Base-by-base conservation (phyloP, 1,140 invertebrate genomes). In the Drosophila nikananu region DNA sequence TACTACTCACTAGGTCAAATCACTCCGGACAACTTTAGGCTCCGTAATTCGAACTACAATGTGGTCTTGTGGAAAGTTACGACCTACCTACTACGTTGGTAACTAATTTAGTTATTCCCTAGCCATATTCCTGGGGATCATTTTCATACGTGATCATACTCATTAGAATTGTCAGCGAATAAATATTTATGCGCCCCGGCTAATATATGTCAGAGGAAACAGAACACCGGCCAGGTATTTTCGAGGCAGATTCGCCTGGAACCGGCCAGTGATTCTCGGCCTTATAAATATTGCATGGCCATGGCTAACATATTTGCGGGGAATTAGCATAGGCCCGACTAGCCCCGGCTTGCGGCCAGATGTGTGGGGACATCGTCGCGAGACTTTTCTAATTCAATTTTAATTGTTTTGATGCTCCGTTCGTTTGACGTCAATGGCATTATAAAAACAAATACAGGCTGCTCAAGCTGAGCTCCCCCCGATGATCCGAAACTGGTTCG, bases 361-460 rank as follows among this genome's bases (percentile, higher is more conserved):
- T 73, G 66, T 73, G 66, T 73, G 70, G 42, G 42, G 66, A 73
- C 70, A 71, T 12, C 44, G 70, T 67, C 81, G 68, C 77, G 84
- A 84, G 74, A 90, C 74, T 75, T 79, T 90, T 89, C 77, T 77
- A 87, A 87, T 87, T 80, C 58, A 42, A 70, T 59, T 83, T 75
- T 70, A 84, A 89, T 89, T 86, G 86, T 86, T 84, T 81, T 79
- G 84, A 84, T 89, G 84, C 74, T 71, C 80, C 77, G 60, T 60
- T 37, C 44, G 61, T 57, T 86, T 90, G 86, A 90, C 86, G 86
- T 90, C 86, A 90, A 90, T 86, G 65, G 60, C 54, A 90, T 89
- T 89, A 89, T 90, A 86, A 79, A 87, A 89, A 86, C 81, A 89
- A 89, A 90, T 86, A 89, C 70, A 55, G 32, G 54, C 68, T 39